Conservation (phyloP, 2,113 vertebrate genomes). For the Diadophis punctatus region DNA sequence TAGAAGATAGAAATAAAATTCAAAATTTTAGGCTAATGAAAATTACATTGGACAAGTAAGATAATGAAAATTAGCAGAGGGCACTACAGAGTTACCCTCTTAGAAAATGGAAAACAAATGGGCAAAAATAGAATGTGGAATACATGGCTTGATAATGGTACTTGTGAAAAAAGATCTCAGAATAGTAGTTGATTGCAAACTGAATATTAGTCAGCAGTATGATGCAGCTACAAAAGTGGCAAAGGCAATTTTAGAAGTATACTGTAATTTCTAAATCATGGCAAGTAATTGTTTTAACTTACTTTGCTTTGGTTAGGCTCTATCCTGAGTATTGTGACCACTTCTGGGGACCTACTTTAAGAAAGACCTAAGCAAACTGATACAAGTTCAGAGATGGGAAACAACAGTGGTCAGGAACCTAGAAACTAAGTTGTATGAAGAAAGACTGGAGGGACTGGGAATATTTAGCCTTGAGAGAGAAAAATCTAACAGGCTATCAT, state of each 20-base stretch:
- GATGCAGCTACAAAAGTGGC: neutral
- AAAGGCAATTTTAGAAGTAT: neutral
- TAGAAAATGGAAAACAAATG: neutral
- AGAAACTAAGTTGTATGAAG: neutral
- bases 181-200: neutral
- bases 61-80: neutral
- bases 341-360: neutral
- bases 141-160: neutral
- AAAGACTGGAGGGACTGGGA: neutral
- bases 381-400: neutral
- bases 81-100: neutral
- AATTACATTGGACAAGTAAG: neutral
- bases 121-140: neutral
- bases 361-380: neutral
- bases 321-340: neutral
- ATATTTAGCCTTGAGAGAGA: neutral
- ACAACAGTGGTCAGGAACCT: neutral
- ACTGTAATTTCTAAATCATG: neutral
- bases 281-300: neutral
- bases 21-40: neutral
- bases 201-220: neutral
- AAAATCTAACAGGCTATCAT: neutral
- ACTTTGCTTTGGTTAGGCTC: neutral
- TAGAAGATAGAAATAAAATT: neutral
- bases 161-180: neutral